Conservation (phyloP, 1,140 invertebrate species). For the Dreissena polymorpha region DNA sequence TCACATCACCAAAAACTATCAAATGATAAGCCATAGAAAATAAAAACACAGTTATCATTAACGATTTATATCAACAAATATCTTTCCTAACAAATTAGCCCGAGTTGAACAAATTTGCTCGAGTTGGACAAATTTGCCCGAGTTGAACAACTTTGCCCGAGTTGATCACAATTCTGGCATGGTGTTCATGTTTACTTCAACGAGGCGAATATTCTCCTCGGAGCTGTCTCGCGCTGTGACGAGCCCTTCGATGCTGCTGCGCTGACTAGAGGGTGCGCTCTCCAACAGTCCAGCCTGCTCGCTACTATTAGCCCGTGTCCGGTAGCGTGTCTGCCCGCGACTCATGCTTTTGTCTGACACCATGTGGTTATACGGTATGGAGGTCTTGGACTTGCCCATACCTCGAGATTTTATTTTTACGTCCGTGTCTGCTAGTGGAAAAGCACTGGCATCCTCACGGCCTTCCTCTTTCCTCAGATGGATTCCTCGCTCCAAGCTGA, state of each 20-base stretch:
- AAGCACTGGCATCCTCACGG: conserved; percentile 9
- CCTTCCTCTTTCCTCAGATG: conserved; percentile 34
- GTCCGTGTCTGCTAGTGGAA: conserved; percentile 42
- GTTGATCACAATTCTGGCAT: conserved; percentile 30
- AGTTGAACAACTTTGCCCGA: no score
- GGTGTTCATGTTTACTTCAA: conserved; percentile 49
- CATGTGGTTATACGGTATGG: conserved; percentile 53
- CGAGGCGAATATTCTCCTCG: conserved; percentile 35
- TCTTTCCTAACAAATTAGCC: no score
- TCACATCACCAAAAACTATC: no score
- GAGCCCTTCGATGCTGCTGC: conserved; percentile 46
- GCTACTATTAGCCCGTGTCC: conserved; percentile 47
- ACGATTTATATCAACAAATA: no score
- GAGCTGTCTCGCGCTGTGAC: conserved; percentile 26
- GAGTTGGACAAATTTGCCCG: no score
- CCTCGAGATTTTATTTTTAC: conserved; percentile 44
- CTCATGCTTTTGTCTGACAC: conserved; percentile 23
- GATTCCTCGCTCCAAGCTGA: conserved; percentile 34
- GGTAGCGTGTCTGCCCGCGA: conserved; percentile 34
- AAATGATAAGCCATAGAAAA: no score
- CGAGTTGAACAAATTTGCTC: neutral
- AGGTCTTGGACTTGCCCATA: conserved; percentile 48
- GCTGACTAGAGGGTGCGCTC: conserved; percentile 47
- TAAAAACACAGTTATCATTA: no score
- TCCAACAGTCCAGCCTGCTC: conserved; percentile 49